These are phyloP conservation scores for Phaetusa simplex DNA, from an alignment of 2,113 vertebrate genomes.

Conservation along the genomic window DNA sequence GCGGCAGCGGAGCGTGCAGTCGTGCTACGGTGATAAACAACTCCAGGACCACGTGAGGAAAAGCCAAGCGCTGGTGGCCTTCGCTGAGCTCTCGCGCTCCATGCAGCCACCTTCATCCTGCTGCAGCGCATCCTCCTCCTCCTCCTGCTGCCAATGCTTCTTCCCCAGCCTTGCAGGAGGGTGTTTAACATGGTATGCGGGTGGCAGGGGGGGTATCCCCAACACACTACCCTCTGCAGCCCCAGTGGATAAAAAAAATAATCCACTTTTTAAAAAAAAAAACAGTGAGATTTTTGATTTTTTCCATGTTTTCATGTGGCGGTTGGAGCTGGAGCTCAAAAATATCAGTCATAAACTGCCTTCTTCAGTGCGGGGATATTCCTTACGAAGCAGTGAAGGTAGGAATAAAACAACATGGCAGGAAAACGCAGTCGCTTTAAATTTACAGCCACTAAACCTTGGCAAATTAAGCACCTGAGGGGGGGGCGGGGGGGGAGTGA, in stretches of 20 bases:
- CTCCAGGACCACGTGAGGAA: background rate
- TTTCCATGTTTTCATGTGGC: background rate
- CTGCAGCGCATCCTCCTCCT: background rate
- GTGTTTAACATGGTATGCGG: fast-evolving
- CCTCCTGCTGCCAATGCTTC: background rate
- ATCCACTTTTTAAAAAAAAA: background rate
- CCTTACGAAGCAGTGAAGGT: fast-evolving
- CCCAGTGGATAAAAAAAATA: background rate
- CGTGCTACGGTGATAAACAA: background rate
- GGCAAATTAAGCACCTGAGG: background rate
- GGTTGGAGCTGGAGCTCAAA: background rate
- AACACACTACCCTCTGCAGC: background rate
- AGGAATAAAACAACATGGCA: background rate
- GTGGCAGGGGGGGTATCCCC: background rate
- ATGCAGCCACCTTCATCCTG: background rate
- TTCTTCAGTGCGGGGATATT: background rate
- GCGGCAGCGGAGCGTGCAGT: fast-evolving
- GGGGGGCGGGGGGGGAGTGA: background rate
- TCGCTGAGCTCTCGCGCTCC: background rate
- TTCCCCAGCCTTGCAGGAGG: background rate
- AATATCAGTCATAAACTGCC: background rate
- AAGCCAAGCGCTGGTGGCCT: background rate
- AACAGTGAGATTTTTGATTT: background rate
- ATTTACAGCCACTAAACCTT: background rate
- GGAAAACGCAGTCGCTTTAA: background rate